Base-by-base conservation (phyloP, 2,113 vertebrate species). In the Hypocryptadius cinnamomeus region DNA sequence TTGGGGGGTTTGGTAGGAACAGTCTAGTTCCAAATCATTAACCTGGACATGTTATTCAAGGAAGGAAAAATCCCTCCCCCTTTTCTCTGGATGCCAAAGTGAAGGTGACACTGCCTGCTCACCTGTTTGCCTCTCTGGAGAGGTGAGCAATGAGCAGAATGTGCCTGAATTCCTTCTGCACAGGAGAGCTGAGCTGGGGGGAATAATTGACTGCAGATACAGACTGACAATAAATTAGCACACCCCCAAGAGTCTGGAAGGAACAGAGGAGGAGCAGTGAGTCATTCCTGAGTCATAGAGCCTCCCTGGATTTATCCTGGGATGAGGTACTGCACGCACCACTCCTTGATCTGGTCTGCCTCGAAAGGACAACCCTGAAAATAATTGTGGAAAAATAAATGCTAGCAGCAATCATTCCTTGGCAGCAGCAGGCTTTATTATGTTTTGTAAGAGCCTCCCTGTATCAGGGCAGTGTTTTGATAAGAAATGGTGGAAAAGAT, bases 231-330 rank as follows among this genome's bases (percentile, higher is more conserved):
- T 79, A 81, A 94, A 90, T 96, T 66, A 60, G 63, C 71, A 94
- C 86, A 71, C 74, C 95, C 94, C 91, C 91, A 94, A 93, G 93
- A 92, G 90, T 93, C 96, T 95, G 92, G 93, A 88, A 92, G 83
- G 45, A 80, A 65, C 78, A 87, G 91, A 95, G 90, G 93, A 95
- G 81, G 89, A 93, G 85, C 93, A 87, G 94, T 97, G 95, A 96
- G 56, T 96, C 96, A 96, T 7, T 93, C 47, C 65, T 93, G 96
- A 94, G 85, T 97, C 95, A 96, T 85, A 68, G 95, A 94, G 87
- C 78, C 90, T 96, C 83, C 93, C 88, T 15, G 88, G 83, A 83
- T 91, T 82, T 90, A 78, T 92, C 95, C 92, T 59, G 85, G 64
- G 44, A 39, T 87, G 89, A 91, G 53, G 84, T 70, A 68, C 71